Base-by-base conservation (phyloP, 2,113 vertebrate species). In the Gulo gulo region DNA sequence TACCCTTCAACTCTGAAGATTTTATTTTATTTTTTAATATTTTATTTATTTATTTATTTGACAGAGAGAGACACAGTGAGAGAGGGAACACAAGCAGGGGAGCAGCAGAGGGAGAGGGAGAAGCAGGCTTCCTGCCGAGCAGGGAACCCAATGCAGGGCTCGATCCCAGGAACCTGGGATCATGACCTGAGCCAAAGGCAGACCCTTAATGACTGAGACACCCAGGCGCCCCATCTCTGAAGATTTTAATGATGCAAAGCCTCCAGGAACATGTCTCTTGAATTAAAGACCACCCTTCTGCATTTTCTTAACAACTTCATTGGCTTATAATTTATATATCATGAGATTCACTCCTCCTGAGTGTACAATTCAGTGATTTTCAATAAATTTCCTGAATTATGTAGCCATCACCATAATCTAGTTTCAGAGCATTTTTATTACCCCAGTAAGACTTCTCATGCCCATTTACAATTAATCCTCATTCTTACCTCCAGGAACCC, bases 401-500 rank as follows among this genome's bases (percentile, higher is more conserved):
- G 4, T 42, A 57, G 91, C 36, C 15, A 88, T 57, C 26, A 47
- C 42, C 16, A 71, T 57, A 81, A 39, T 14, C 71, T 91, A 95
- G n/a, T 78, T 88, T 94, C 81, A 71, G 31, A 87, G 34, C 65
- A 81, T 81, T 88, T 95, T 95, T 63, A 88, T 59, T 39, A 91
- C 3, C 16, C 63, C 26, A 91, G 7, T 39, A 88, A 84, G 47
- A 71, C 36, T 76, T 93, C 31, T 65, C 29, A 39, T n/a, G 34
- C 11, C 78, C 36, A 45, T 24, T 42, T 90, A 82, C 9, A 71
- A 39, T 47, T 67, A 94, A 65, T 59, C 45, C 78, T 31, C 18
- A n/a, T 80, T 92, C 52, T 57, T 65, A 61, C 47, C 36, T 83
- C 36, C 20, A 83, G 23, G 24, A 39, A 39, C 63, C 71, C 42